Evolutionary conservation across 2,113 vertebrate species (phyloP).

Genomic region (Phalacrocorax brasilianus): DNA sequence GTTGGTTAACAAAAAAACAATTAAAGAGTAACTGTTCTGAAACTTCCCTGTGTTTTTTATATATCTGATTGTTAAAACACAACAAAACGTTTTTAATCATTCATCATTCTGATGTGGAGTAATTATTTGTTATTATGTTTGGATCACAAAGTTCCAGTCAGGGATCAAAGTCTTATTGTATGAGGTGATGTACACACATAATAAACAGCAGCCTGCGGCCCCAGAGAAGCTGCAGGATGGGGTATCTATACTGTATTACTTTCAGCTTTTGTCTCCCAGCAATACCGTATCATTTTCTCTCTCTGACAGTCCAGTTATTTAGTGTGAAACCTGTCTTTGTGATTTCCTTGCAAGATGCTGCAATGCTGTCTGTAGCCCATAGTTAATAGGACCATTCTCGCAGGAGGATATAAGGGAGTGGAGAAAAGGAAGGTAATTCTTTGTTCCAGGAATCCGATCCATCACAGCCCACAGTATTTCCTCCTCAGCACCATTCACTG

Average conservation of each 20-base stretch:
- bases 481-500: conserved; percentile 13
- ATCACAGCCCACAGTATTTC: conserved; percentile 3
- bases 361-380: neutral
- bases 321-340: neutral
- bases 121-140: conserved; percentile 21
- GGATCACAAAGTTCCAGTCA: neutral
- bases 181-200: neutral
- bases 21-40: conserved; percentile 60
- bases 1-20: conserved; percentile 51
- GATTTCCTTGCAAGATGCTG: neutral
- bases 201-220: neutral
- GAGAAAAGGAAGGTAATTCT: conserved; percentile 30
- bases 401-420: neutral
- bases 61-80: conserved; percentile 28
- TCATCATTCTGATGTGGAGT: conserved; percentile 35
- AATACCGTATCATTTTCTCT: neutral
- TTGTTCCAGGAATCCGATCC: conserved; percentile 25
- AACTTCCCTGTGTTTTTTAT: conserved; percentile 36
- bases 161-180: neutral
- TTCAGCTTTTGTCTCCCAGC: neutral
- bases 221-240: neutral
- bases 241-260: neutral
- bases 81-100: conserved; percentile 62
- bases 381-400: conserved; percentile 1
- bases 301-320: neutral